Conservation (phyloP, 2,797 vertebrate genomes). For the Coilia nasus region DNA sequence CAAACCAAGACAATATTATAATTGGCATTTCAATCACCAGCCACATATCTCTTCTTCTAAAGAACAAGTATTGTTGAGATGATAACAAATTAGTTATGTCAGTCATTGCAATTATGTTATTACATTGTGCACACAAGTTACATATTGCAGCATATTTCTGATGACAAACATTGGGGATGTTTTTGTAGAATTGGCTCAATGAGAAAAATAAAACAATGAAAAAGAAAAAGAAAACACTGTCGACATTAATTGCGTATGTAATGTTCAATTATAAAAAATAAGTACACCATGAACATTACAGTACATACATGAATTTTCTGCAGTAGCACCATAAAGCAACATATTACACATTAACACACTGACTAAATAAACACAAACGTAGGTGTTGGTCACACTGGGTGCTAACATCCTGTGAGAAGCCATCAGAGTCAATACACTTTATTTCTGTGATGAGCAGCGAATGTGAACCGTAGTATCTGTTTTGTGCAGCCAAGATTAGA, state of each 20-base stretch:
- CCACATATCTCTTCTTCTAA: not conserved
- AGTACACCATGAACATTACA: not conserved
- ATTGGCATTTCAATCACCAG: not conserved
- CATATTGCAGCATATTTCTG: not conserved
- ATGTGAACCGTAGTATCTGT: not conserved
- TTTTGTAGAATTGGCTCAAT: not conserved
- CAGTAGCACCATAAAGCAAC: too few species aligned
- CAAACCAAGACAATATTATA: not conserved
- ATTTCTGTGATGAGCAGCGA: not conserved
- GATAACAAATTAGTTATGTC: not conserved
- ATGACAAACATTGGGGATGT: not conserved
- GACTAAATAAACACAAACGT: too few species aligned
- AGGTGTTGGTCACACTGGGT: too few species aligned
- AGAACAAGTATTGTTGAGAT: not conserved
- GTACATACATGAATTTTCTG: not conserved
- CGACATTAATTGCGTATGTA: too few species aligned
- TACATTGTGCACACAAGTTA: not conserved
- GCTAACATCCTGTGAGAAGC: not conserved
- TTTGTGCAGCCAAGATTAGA: not conserved
- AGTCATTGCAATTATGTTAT: not conserved
- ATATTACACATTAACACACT: too few species aligned
- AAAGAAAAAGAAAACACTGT: too few species aligned
- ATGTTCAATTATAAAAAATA: too few species aligned
- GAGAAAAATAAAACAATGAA: not conserved
- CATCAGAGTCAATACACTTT: not conserved